A percentile compares a stretch with the other conserved stretches of the same genome.
These are phyloP conservation scores for Austrofundulus limnaeus DNA, from an alignment of 2,113 vertebrate species.

Conservation along the genomic window DNA sequence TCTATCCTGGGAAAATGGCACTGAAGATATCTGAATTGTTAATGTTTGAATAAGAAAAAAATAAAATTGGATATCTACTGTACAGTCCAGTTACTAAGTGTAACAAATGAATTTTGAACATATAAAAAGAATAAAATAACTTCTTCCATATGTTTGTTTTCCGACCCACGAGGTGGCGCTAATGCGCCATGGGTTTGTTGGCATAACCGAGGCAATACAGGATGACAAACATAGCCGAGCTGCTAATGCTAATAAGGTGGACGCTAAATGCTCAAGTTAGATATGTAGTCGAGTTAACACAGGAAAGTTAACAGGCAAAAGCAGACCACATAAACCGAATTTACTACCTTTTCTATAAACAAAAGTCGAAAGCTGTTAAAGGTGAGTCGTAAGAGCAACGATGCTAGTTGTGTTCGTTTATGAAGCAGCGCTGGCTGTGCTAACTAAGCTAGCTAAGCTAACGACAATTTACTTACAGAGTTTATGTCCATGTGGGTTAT, in stretches of 20 bases:
- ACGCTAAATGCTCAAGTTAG: conserved; percentile 22
- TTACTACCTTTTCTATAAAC: not conserved
- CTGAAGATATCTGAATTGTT: no score
- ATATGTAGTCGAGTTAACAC: conserved; percentile 38
- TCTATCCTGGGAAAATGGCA: no score
- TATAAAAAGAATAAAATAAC: no score
- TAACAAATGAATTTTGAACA: no score
- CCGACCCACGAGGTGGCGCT: conserved; percentile 37
- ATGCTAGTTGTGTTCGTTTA: not conserved
- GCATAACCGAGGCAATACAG: not conserved
- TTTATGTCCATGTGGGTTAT: conserved; percentile 2
- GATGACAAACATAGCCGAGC: conserved; percentile 27
- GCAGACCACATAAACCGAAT: not conserved
- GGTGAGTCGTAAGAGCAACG: conserved; percentile 35
- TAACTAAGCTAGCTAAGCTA: conserved; percentile 31
- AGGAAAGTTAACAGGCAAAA: not conserved
- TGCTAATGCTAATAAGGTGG: conserved; percentile 49
- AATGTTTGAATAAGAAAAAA: no score
- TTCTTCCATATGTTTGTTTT: no score
- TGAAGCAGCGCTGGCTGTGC: not conserved
- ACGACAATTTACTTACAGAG: conserved; percentile 22
- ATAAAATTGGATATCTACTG: no score
- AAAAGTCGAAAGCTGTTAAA: conserved; percentile 7
- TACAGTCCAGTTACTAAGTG: no score
- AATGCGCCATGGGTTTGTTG: not conserved